A percentile compares a stretch with the other conserved stretches of the same genome.
Conservation (phyloP, 2,888 invertebrate genomes). For the Cryptocephalus moraei region DNA sequence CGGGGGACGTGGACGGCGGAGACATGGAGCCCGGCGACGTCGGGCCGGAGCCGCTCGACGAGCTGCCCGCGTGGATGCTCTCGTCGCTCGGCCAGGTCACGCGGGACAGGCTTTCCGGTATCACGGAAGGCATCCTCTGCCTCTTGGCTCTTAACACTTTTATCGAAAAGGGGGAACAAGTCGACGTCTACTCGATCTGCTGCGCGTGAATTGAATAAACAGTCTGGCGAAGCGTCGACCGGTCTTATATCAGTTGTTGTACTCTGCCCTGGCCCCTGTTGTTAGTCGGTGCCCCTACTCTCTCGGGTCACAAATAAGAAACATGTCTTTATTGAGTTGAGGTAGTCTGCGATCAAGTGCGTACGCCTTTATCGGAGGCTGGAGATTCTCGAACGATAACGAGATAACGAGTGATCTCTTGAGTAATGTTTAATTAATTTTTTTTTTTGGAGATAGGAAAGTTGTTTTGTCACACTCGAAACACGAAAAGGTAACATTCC, state of each 20-base stretch:
- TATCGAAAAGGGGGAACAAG: not conserved
- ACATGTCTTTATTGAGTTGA: conserved; percentile 18
- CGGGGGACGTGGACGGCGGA: conserved; percentile 46
- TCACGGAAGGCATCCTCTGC: conserved; percentile 52
- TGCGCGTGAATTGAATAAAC: conserved; percentile 20
- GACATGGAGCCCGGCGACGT: conserved; percentile 40
- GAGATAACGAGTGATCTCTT: too few relatives aligned
- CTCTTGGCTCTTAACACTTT: not conserved
- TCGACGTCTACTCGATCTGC: conserved; percentile 1
- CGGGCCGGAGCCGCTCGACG: conserved; percentile 32
- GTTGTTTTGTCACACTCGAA: too few relatives aligned
- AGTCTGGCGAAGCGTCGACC: conserved; percentile 11
- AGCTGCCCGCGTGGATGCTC: conserved; percentile 43
- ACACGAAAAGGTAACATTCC: too few relatives aligned
- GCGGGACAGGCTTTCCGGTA: conserved; percentile 50
- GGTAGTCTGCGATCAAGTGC: conserved; percentile 17
- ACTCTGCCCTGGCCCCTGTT: conserved; percentile 31
- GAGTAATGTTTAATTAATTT: too few relatives aligned
- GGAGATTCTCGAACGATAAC: too few relatives aligned
- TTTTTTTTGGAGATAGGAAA: too few relatives aligned
- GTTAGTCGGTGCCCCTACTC: conserved; percentile 14
- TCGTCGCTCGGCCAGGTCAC: conserved; percentile 43
- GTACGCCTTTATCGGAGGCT: not conserved
- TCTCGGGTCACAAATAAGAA: conserved; percentile 11
- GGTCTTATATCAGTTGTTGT: conserved; percentile 31